These are phyloP conservation scores for Xanthorhoe spadicearia DNA, from an alignment of 2,888 invertebrate species.

Conservation along the genomic window DNA sequence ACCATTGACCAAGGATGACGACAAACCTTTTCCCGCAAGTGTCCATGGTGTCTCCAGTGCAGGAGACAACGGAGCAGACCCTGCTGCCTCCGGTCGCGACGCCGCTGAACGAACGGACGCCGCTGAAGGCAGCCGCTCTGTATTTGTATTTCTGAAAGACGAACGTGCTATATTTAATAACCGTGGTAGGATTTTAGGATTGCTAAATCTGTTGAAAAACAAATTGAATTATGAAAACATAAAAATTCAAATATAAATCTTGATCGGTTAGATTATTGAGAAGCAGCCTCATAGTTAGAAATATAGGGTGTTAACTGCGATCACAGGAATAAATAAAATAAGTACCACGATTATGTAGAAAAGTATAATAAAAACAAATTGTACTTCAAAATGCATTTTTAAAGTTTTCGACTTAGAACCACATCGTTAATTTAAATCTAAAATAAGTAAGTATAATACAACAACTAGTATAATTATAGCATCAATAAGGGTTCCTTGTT, in stretches of 20 bases:
- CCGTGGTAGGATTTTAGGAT: too few species aligned
- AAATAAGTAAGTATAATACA: too few species aligned
- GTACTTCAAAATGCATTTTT: neutral
- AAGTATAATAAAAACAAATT: neutral
- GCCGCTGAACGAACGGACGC: conserved; percentile 77
- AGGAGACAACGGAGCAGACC: conserved; percentile 81
- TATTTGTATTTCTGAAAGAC: conserved; percentile 74
- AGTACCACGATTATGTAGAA: neutral
- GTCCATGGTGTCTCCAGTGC: conserved; percentile 68
- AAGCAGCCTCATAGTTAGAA: too few species aligned
- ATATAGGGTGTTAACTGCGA: too few species aligned
- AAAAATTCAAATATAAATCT: too few species aligned
- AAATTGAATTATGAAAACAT: too few species aligned
- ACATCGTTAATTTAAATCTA: too few species aligned
- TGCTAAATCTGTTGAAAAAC: too few species aligned
- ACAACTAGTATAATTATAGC: too few species aligned
- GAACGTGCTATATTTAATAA: neutral
- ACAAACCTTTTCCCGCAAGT: conserved; percentile 76
- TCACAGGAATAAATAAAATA: neutral
- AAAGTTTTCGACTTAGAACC: too few species aligned
- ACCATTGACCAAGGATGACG: neutral
- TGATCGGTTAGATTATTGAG: too few species aligned
- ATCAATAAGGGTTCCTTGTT: too few species aligned
- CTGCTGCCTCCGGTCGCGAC: conserved; percentile 77
- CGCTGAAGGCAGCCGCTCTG: conserved; percentile 79